Conservation (phyloP, 2,888 invertebrate genomes). For the Teinopalpus imperialis region DNA sequence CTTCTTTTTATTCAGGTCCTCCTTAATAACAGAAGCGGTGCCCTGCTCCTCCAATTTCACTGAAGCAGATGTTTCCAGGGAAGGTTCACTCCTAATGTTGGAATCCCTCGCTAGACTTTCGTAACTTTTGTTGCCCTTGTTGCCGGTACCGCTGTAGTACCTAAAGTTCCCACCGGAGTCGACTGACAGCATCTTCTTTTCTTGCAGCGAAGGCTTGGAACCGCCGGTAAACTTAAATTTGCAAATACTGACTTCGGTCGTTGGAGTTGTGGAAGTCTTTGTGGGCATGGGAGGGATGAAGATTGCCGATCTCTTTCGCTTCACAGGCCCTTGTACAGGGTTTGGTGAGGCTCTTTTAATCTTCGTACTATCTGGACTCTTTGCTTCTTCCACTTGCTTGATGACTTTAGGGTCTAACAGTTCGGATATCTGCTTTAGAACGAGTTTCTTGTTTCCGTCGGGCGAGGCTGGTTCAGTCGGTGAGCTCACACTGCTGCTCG, state of each 20-base stretch:
- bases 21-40: slow-evolving; percentile 41
- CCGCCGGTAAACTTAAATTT: slow-evolving; percentile 97
- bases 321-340: slow-evolving; percentile 72
- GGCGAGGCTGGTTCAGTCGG: slow-evolving; percentile 52
- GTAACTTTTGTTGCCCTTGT: slow-evolving; percentile 90
- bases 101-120: slow-evolving; percentile 90
- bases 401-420: slow-evolving; percentile 71
- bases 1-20: slow-evolving; percentile 81
- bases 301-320: slow-evolving; percentile 90
- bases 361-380: slow-evolving; percentile 60
- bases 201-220: slow-evolving; percentile 92
- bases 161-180: slow-evolving; percentile 94
- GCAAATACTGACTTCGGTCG: slow-evolving; percentile 94
- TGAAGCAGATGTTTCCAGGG: slow-evolving; percentile 43
- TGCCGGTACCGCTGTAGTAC: slow-evolving; percentile 93
- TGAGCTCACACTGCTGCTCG: slow-evolving; percentile 55
- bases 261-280: slow-evolving; percentile 87
- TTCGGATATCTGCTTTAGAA: slow-evolving; percentile 73
- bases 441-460: slow-evolving; percentile 71
- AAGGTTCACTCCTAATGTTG: slow-evolving; percentile 70
- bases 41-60: slow-evolving; percentile 39
- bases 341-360: slow-evolving; percentile 72
- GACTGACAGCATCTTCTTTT: slow-evolving; percentile 95
- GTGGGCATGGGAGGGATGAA: slow-evolving; percentile 92
- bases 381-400: slow-evolving; percentile 57